Conservation (phyloP, 2,888 invertebrate genomes). For the Thelaira solivaga region DNA sequence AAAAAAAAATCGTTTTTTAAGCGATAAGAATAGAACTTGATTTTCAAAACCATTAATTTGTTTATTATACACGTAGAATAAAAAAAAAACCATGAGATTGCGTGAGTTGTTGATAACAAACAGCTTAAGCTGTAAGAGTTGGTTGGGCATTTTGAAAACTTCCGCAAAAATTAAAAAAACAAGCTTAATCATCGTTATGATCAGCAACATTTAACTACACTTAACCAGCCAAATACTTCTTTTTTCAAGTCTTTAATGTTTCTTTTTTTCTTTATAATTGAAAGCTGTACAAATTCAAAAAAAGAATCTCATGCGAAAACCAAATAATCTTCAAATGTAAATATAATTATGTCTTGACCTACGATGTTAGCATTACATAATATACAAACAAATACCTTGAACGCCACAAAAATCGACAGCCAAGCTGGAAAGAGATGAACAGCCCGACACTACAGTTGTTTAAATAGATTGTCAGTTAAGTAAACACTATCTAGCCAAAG, state of each 20-base stretch:
- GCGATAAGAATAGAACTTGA: background rate
- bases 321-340: constrained; percentile 47
- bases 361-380: background rate
- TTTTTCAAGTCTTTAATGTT: background rate
- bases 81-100: constrained; percentile 19
- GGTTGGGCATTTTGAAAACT: constrained; percentile 53
- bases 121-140: no score
- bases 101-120: constrained; percentile 25
- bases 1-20: no score
- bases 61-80: background rate
- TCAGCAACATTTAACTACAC: constrained; percentile 55
- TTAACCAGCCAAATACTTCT: constrained; percentile 6
- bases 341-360: constrained; percentile 59
- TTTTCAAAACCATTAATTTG: constrained; percentile 8
- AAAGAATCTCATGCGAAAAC: constrained; percentile 38
- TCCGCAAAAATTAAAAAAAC: no score
- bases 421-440: background rate
- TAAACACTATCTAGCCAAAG: background rate
- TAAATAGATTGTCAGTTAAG: constrained; percentile 9
- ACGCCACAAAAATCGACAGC: constrained; percentile 1
- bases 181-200: constrained; percentile 47
- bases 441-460: background rate
- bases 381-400: background rate
- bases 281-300: constrained; percentile 1
- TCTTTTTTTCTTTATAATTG: background rate